Percentiles rank a stretch among this genome's conserved stretches.
These are phyloP conservation scores for Chironomus riparius DNA, from an alignment of 2,888 invertebrate genomes.

Conservation along the genomic window DNA sequence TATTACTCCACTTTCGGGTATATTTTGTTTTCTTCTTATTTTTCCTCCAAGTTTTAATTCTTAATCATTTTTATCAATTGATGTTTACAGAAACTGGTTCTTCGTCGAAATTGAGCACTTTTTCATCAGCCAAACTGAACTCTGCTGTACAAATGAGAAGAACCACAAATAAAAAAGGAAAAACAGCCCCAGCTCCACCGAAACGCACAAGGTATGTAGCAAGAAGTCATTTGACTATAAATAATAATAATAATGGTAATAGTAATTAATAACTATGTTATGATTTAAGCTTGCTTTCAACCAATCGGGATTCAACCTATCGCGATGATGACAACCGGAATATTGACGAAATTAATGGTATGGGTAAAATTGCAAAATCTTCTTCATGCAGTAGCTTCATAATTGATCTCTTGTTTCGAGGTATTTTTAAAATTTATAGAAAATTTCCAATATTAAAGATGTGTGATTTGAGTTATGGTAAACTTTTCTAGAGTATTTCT, in stretches of 20 bases:
- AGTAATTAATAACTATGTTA: too few species aligned
- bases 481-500: too few species aligned
- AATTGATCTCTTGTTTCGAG: constrained; percentile 44
- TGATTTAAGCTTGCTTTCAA: constrained; percentile 37
- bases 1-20: constrained; percentile 41
- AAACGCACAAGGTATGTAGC: constrained; percentile 75
- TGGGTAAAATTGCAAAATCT: constrained; percentile 43
- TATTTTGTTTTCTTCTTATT: neutral
- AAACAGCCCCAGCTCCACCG: constrained; percentile 91
- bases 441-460: neutral
- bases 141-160: constrained; percentile 70
- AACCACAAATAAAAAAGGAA: constrained; percentile 69
- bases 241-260: too few species aligned
- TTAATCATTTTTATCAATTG: constrained; percentile 13
- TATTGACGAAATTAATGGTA: constrained; percentile 39
- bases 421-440: constrained; percentile 37
- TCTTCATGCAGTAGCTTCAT: constrained; percentile 46
- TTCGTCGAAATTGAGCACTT: constrained; percentile 53
- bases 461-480: neutral
- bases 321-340: constrained; percentile 42
- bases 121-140: constrained; percentile 52
- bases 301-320: constrained; percentile 43
- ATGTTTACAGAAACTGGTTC: constrained; percentile 42
- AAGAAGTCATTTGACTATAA: neutral
- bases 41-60: neutral